Evolutionary conservation across 2,888 invertebrate genomes (phyloP).

Genomic region (Lithophane socia): DNA sequence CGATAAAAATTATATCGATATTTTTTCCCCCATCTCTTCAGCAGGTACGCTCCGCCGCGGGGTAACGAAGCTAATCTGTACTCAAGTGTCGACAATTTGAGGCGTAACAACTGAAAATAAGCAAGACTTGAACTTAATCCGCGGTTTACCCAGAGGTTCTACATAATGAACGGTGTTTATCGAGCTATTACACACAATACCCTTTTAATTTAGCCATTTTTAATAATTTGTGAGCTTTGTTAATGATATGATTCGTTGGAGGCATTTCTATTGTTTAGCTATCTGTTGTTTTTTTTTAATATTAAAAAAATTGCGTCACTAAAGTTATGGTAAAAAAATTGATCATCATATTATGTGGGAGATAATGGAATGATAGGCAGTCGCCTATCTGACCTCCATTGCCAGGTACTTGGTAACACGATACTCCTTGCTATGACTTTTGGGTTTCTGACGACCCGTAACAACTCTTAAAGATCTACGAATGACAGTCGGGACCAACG

Average conservation of each 20-base stretch:
- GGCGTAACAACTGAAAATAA: slow-evolving; percentile 90
- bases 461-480: not conserved
- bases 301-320: not conserved
- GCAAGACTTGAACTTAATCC: slow-evolving; percentile 83
- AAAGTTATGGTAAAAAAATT: not conserved
- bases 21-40: slow-evolving; percentile 70
- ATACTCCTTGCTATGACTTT: not conserved
- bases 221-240: slow-evolving; percentile 42
- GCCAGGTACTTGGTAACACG: not conserved
- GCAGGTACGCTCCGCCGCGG: slow-evolving; percentile 84
- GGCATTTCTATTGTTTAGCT: slow-evolving; percentile 3
- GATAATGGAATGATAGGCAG: not conserved
- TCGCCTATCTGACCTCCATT: not conserved
- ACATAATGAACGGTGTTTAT: slow-evolving; percentile 72
- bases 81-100: slow-evolving; percentile 91
- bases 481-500: not conserved
- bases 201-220: slow-evolving; percentile 62
- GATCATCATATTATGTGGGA: not conserved
- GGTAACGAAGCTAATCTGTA: slow-evolving; percentile 90
- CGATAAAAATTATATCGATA: slow-evolving; percentile 65
- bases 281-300: not conserved
- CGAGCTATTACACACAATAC: slow-evolving; percentile 64
- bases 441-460: not conserved
- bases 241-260: slow-evolving; percentile 29
- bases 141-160: slow-evolving; percentile 65